Conservation (phyloP, 2,113 vertebrate genomes). For the Amblyopsis rosae region DNA sequence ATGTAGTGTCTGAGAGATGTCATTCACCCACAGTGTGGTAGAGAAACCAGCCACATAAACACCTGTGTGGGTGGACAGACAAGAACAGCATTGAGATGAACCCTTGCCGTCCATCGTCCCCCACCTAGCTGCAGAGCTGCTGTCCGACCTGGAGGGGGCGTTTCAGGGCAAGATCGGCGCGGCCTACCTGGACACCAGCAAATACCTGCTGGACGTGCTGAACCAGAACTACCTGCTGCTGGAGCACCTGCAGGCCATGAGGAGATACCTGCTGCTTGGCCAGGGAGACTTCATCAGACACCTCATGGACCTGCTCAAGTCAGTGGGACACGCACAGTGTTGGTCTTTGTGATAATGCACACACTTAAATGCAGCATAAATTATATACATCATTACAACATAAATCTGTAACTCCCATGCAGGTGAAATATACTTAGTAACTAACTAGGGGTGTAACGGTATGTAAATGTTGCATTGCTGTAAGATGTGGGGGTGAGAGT, state of each 20-base stretch:
- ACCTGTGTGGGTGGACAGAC: not conserved
- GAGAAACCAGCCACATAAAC: too few species aligned
- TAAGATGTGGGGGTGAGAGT: too few species aligned
- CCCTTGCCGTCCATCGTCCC: not conserved
- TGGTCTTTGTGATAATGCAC: not conserved
- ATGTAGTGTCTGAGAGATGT: too few species aligned
- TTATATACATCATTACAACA: too few species aligned
- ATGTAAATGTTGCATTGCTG: too few species aligned
- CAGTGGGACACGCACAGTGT: slow-evolving; percentile 51
- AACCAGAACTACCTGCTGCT: slow-evolving; percentile 92
- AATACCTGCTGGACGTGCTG: slow-evolving; percentile 91
- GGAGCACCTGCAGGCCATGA: slow-evolving; percentile 96
- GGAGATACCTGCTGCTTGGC: slow-evolving; percentile 94
- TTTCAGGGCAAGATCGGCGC: slow-evolving; percentile 96
- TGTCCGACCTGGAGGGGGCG: slow-evolving; percentile 92
- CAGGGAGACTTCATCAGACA: slow-evolving; percentile 98
- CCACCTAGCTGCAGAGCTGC: slow-evolving; percentile 84
- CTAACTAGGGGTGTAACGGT: too few species aligned
- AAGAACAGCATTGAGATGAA: not conserved
- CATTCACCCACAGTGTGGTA: too few species aligned
- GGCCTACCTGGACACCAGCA: slow-evolving; percentile 96
- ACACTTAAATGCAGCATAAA: not conserved
- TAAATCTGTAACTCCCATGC: too few species aligned
- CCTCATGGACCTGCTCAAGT: slow-evolving; percentile 98
- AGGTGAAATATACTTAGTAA: too few species aligned